Evolutionary conservation across 2,113 vertebrate genomes (phyloP), one percentile per base, ranked within the genome.

Genomic region (Mastomys natalensis): DNA sequence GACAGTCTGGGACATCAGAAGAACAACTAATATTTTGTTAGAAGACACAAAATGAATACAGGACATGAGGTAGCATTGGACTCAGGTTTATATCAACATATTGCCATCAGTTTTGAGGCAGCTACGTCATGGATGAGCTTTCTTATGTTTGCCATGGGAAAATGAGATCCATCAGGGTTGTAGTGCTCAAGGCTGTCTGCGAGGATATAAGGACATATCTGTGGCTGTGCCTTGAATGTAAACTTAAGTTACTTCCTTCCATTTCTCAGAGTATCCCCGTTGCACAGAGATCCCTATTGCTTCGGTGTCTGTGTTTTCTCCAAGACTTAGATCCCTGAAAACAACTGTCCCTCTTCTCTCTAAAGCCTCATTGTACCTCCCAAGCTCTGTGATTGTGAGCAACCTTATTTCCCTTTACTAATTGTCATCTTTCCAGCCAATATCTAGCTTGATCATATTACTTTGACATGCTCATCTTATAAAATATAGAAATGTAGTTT

Each of bases 151-250:
- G 48, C 34, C 26, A 60, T 68, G 70, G 4, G 5, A 77, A 81
- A 87, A 87, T 60, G 2, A 94, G 29, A 87, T 48, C 48, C 26
- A 17, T 45, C 0, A 62, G 45, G 1, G 0, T 19, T 78, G n/a
- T 68, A 85, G 88, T 87, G 76, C 1, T 8, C 51, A 12, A 82
- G 24, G 37, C 43, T 78, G 24, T 34, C 7, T 55, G 3, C 60
- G 55, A 93, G 17, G 31, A 58, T 64, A 48, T 40, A 93, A 72
- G 48, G 5, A 53, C 15, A 48, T 55, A 60, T 55, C 37, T 82
- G 5, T 2, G 9, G 3, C 34, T 62, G 51, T 0, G n/a, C 0
- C 11, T 62, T 64, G 0, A 5, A 48, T 45, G 2, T 66, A 37
- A 73, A 34, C 84, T 73, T 45, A 72, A 66, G 13, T 31, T 73